Evolutionary conservation across 23 tunicate species (phyloP).

Genomic region (Halocynthia roretzi): DNA sequence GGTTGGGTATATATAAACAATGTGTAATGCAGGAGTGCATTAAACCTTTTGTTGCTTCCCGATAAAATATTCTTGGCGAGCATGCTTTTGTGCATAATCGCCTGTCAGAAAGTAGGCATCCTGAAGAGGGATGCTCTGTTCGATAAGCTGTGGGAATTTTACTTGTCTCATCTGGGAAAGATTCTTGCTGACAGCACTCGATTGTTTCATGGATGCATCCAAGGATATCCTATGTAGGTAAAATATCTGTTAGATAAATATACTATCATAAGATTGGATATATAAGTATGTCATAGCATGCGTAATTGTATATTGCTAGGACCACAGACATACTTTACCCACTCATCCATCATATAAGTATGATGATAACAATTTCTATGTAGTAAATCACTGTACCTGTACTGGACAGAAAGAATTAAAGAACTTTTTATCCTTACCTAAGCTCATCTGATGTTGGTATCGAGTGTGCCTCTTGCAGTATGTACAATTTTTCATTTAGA

Average conservation of each 20-base stretch:
- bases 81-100: background rate
- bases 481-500: background rate
- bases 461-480: background rate
- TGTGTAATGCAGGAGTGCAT: background rate
- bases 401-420: too few species aligned
- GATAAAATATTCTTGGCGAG: slow-evolving; percentile 1
- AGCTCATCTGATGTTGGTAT: background rate
- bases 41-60: slow-evolving; percentile 5
- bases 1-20: background rate
- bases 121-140: background rate
- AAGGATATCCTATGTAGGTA: background rate
- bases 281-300: too few species aligned
- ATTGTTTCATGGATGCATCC: background rate
- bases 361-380: too few species aligned
- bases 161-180: background rate
- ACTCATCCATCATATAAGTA: too few species aligned
- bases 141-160: background rate
- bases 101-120: background rate
- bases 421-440: background rate
- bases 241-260: background rate
- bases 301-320: too few species aligned
- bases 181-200: background rate
- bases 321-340: too few species aligned
- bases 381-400: background rate
- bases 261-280: too few species aligned